Evolutionary conservation across 2,113 vertebrate genomes (phyloP).

Genomic region (Potamarius usumacintae): DNA sequence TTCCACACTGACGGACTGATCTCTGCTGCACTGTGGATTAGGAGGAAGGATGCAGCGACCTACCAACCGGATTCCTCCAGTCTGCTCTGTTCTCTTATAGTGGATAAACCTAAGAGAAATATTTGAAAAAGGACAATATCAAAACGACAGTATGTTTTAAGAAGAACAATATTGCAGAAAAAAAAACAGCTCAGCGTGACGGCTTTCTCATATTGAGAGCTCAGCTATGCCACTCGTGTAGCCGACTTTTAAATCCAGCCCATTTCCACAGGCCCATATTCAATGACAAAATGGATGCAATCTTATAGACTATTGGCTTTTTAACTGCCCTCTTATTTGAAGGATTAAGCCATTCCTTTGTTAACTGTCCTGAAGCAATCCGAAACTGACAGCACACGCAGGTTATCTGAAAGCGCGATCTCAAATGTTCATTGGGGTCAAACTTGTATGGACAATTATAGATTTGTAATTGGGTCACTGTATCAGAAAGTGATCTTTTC

Average conservation of each 20-base stretch:
- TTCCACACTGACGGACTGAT: slow-evolving; percentile 72
- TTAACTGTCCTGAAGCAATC: slow-evolving; percentile 16
- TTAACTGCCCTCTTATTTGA: slow-evolving; percentile 10
- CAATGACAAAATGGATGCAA: slow-evolving; percentile 67
- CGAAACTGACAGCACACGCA: background rate
- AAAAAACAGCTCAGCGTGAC: slow-evolving; percentile 88
- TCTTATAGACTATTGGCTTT: slow-evolving; percentile 66
- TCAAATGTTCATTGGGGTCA: slow-evolving; percentile 5
- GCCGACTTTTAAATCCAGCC: slow-evolving; percentile 65
- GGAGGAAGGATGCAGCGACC: slow-evolving; percentile 84
- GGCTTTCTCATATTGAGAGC: slow-evolving; percentile 99
- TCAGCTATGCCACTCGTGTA: slow-evolving; percentile 98
- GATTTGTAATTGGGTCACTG: slow-evolving; percentile 2
- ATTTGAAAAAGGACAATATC: slow-evolving; percentile 67
- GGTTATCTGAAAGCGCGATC: slow-evolving; percentile 24
- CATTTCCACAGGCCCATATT: slow-evolving; percentile 56
- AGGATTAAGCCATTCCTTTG: slow-evolving; percentile 35
- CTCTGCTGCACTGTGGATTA: slow-evolving; percentile 84
- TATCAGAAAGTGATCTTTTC: slow-evolving; percentile 2
- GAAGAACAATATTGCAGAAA: slow-evolving; percentile 67
- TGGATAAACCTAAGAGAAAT: slow-evolving; percentile 52
- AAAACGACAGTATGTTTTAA: slow-evolving; percentile 64
- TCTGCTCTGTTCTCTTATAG: slow-evolving; percentile 81
- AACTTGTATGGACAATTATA: background rate
- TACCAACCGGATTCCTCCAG: slow-evolving; percentile 83